These are phyloP conservation scores for Pristionchus exspectatus DNA, from an alignment of 2,888 invertebrate genomes.

Conservation along the genomic window DNA sequence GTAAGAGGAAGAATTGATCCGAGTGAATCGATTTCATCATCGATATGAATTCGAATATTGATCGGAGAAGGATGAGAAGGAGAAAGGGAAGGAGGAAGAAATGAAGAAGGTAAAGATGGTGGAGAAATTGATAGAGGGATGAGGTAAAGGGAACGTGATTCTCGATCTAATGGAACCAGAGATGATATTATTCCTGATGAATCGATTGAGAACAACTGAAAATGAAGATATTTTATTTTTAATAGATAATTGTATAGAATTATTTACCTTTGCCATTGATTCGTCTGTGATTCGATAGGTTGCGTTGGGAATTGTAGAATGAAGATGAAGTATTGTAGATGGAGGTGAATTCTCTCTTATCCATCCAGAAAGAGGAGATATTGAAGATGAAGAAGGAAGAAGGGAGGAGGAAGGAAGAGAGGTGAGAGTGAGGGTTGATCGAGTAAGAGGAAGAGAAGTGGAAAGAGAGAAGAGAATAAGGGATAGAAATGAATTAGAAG, in stretches of 20 bases:
- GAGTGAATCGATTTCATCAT: conserved; percentile 34
- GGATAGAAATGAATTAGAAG: not conserved
- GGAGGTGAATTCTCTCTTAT: conserved; percentile 49
- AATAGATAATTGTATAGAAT: not conserved
- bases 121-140: conserved; percentile 19
- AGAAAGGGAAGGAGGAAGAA: conserved; percentile 11
- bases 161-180: conserved; percentile 29
- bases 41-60: conserved; percentile 6
- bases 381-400: not conserved
- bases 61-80: not conserved
- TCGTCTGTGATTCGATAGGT: conserved; percentile 36
- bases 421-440: not conserved
- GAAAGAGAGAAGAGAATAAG: conserved; percentile 37
- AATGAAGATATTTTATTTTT: not conserved
- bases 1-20: not conserved
- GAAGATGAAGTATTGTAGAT: not conserved
- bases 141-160: conserved; percentile 32
- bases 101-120: not conserved
- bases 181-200: conserved; percentile 33
- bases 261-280: conserved; percentile 13
- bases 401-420: conserved; percentile 27
- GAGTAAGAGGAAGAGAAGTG: not conserved
- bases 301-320: not conserved
- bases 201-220: conserved; percentile 39
- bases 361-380: conserved; percentile 27